These are phyloP conservation scores for Xyrichtys novacula DNA, from an alignment of 2,797 vertebrate species.

Conservation along the genomic window DNA sequence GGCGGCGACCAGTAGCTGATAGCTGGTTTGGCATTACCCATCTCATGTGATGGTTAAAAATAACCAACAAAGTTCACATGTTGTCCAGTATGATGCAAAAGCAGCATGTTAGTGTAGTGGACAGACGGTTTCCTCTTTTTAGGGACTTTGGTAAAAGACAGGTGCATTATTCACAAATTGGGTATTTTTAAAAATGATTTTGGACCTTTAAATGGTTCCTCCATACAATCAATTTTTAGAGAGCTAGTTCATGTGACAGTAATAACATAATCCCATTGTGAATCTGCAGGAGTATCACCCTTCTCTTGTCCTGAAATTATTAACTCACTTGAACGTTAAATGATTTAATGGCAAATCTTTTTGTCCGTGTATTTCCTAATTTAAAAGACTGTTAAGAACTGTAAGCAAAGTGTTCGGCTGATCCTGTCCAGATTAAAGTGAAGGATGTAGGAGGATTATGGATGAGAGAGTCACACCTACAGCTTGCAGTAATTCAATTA, in stretches of 20 bases:
- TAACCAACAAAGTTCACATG: conserved; percentile 63
- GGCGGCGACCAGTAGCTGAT: conserved; percentile 5
- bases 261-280: no score
- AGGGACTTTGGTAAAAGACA: neutral
- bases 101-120: neutral
- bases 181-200: no score
- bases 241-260: no score
- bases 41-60: conserved; percentile 61
- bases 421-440: conserved; percentile 15
- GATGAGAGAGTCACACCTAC: conserved; percentile 12
- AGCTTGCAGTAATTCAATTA: conserved; percentile 57
- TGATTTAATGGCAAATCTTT: neutral
- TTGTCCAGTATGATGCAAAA: conserved; percentile 24
- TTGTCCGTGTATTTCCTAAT: neutral
- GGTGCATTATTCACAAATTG: no score
- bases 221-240: no score
- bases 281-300: neutral
- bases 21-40: conserved; percentile 15
- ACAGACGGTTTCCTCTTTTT: neutral
- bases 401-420: neutral
- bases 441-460: conserved; percentile 33
- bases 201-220: no score
- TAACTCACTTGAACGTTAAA: neutral
- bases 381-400: neutral
- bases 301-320: neutral